phyloP scores from a whole-genome alignment of 2,113 vertebrate genomes.

The Thalassarche chlororhynchos region DNA sequence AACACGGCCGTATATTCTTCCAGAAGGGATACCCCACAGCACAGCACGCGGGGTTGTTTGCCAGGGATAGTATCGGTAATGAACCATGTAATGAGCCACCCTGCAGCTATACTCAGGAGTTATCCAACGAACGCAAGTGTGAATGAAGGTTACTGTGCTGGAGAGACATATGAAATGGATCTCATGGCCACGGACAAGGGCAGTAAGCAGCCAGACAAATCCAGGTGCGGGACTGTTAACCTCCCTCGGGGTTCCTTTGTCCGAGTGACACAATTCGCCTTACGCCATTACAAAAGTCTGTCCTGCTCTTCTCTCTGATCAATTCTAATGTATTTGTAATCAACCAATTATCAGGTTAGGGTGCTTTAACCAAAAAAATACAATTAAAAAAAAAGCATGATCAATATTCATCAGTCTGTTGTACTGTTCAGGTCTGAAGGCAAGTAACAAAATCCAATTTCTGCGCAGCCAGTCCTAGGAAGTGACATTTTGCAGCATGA shows the following conservation, averaged over 20 bases:
- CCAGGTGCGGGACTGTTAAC: background rate
- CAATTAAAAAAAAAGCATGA: background rate
- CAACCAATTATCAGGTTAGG: background rate
- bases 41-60: background rate
- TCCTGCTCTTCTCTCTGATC: background rate
- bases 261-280: accelerated
- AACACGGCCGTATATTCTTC: accelerated
- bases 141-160: conserved; percentile 24
- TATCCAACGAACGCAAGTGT: conserved; percentile 2
- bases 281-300: background rate
- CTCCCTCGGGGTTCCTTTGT: background rate
- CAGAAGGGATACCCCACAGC: conserved; percentile 6
- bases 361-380: background rate
- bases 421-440: background rate
- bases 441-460: conserved; percentile 26
- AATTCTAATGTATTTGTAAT: background rate
- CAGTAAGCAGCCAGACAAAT: background rate
- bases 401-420: conserved; percentile 25
- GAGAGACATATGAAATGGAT: background rate
- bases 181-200: background rate
- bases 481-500: conserved; percentile 13
- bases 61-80: conserved; percentile 35
- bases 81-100: conserved; percentile 53
- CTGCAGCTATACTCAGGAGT: conserved; percentile 30
- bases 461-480: background rate